These are phyloP conservation scores for Phoenicopterus ruber DNA, from an alignment of 2,113 vertebrate genomes.

Conservation along the genomic window DNA sequence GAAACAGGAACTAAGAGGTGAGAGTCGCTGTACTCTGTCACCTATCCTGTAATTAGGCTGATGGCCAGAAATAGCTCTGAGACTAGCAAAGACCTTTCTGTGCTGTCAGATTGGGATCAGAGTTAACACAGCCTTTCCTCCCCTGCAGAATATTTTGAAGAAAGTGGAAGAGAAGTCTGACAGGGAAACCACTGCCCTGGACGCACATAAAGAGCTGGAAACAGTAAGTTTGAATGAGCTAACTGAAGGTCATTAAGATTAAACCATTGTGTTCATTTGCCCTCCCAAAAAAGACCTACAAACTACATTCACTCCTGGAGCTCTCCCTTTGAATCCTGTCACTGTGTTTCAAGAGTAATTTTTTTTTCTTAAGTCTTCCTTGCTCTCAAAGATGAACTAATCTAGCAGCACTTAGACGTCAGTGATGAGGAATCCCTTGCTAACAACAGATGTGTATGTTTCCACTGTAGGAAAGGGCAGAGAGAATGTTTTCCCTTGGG, in stretches of 20 bases:
- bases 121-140: background rate
- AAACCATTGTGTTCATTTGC: background rate
- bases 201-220: constrained; percentile 89
- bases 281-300: background rate
- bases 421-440: background rate
- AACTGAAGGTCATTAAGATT: background rate
- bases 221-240: constrained; percentile 74
- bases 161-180: constrained; percentile 89
- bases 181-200: constrained; percentile 84
- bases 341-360: background rate
- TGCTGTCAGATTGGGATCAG: background rate
- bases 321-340: background rate
- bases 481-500: background rate
- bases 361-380: background rate
- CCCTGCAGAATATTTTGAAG: constrained; percentile 89
- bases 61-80: background rate
- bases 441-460: background rate
- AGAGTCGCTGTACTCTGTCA: background rate
- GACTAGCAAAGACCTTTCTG: background rate
- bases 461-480: background rate
- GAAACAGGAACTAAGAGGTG: background rate
- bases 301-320: background rate
- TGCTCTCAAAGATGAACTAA: background rate
- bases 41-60: background rate
- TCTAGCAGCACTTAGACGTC: background rate